Evolutionary conservation across 2,888 invertebrate genomes (phyloP).

Genomic region (Lasioglossum oenotherae): DNA sequence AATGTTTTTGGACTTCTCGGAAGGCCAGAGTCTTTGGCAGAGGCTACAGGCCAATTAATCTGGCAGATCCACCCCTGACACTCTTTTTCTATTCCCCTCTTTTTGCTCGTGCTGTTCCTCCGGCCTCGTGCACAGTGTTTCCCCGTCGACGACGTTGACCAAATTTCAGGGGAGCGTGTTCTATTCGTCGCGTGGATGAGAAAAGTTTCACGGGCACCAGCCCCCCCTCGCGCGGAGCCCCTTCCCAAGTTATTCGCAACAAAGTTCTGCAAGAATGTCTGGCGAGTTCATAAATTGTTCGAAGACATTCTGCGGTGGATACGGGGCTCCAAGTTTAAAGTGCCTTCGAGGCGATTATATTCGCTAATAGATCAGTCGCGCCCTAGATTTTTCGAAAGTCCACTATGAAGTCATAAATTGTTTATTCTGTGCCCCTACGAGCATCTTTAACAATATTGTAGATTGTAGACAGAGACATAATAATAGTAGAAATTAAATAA

Average conservation of each 20-base stretch:
- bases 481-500: too few species aligned
- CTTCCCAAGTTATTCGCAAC: constrained; percentile 27
- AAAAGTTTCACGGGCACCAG: constrained; percentile 24
- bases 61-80: constrained; percentile 17
- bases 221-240: not conserved
- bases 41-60: constrained; percentile 33
- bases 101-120: not conserved
- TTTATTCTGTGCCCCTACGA: not conserved
- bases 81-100: constrained; percentile 9
- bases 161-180: constrained; percentile 25
- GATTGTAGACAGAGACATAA: too few species aligned
- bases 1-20: not conserved
- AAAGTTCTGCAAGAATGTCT: constrained; percentile 30
- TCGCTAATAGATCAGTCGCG: constrained; percentile 11
- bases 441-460: not conserved
- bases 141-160: not conserved
- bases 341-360: constrained; percentile 7
- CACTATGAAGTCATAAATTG: not conserved
- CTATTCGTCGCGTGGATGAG: constrained; percentile 13
- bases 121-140: not conserved
- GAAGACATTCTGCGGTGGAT: constrained; percentile 7
- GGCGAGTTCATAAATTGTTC: constrained; percentile 28
- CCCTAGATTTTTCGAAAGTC: constrained; percentile 5
- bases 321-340: constrained; percentile 1
- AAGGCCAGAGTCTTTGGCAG: not conserved